These are phyloP conservation scores for Pseudochaenichthys georgianus DNA, from an alignment of 2,797 vertebrate species.

Conservation along the genomic window DNA sequence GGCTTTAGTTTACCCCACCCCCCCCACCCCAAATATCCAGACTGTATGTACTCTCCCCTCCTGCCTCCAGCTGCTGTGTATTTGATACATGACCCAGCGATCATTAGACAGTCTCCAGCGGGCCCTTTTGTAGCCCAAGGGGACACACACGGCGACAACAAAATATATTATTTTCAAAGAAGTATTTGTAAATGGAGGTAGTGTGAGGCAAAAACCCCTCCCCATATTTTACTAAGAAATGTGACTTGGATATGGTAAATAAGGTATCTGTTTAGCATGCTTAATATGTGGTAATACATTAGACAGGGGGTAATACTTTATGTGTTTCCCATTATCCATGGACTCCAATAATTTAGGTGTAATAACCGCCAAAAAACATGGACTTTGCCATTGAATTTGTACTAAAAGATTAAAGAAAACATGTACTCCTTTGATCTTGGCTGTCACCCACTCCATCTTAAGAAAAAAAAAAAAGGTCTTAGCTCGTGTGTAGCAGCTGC, in stretches of 20 bases:
- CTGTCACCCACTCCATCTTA: constrained; percentile 63
- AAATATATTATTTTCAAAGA: constrained; percentile 78
- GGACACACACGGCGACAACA: constrained; percentile 75
- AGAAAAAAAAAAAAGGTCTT: constrained; percentile 6
- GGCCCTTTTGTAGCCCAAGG: constrained; percentile 69
- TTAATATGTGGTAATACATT: neutral
- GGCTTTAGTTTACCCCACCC: constrained; percentile 35
- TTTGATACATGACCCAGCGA: constrained; percentile 78
- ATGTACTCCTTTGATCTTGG: constrained; percentile 31
- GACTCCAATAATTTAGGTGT: neutral
- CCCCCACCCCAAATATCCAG: constrained; percentile 45
- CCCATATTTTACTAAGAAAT: constrained; percentile 28
- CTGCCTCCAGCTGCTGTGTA: constrained; percentile 78
- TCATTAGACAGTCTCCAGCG: constrained; percentile 72
- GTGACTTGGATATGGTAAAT: constrained; percentile 6
- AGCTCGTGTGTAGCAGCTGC: constrained; percentile 78
- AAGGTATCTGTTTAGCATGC: neutral
- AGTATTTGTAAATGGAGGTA: constrained; percentile 79
- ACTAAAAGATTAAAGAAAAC: neutral
- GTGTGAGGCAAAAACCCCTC: neutral
- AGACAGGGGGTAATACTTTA: neutral
- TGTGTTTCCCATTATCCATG: neutral
- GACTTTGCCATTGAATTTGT: constrained; percentile 3
- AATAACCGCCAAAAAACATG: neutral
- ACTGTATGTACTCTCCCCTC: constrained; percentile 67